Evolutionary conservation across 2,113 vertebrate species (phyloP).

Genomic region (Propithecus coquereli): DNA sequence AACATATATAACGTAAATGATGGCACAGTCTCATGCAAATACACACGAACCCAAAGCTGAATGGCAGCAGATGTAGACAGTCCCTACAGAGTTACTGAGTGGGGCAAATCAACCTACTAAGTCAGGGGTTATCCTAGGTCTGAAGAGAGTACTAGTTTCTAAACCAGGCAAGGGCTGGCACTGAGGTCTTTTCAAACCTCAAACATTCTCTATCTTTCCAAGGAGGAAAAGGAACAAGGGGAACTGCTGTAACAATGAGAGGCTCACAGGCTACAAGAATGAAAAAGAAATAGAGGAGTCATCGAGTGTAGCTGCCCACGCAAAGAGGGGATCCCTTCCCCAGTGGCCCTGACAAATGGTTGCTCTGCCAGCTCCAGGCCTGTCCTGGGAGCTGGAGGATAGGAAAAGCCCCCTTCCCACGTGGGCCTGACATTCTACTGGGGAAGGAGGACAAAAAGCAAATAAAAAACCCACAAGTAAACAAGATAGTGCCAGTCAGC

Average conservation of each 20-base stretch:
- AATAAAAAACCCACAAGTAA: neutral
- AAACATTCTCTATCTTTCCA: neutral
- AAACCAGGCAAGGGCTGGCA: neutral
- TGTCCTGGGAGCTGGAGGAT: neutral
- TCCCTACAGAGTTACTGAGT: neutral
- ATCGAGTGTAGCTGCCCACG: neutral
- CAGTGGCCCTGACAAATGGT: neutral
- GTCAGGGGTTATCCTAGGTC: neutral
- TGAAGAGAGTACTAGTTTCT: neutral
- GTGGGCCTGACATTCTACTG: neutral
- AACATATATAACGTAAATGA: conserved; percentile 24
- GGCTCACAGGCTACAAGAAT: neutral
- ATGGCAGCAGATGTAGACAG: neutral
- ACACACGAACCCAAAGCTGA: neutral
- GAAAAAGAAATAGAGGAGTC: neutral
- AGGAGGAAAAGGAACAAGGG: neutral
- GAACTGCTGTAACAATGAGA: neutral
- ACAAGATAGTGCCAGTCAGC: neutral
- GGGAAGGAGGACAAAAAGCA: neutral
- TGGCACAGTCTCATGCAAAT: conserved; percentile 25
- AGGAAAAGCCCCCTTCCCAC: neutral
- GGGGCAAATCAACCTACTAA: neutral
- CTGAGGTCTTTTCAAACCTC: neutral
- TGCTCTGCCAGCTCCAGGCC: neutral
- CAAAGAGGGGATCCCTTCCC: neutral